Conservation (phyloP, 2,113 vertebrate genomes). For the Herpetotheres cachinnans region DNA sequence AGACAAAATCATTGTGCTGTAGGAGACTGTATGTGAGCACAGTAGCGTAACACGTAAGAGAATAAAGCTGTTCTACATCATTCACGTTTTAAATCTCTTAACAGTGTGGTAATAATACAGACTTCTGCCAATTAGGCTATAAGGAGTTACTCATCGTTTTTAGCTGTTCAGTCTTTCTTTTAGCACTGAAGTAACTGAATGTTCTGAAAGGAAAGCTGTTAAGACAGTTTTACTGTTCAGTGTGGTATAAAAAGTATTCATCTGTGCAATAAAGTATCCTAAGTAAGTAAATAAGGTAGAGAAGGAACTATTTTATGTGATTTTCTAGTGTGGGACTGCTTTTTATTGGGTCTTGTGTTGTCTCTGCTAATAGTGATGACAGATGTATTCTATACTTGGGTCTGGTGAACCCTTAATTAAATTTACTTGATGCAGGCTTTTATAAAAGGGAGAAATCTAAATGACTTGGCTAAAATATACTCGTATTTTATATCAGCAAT, state of each 20-base stretch:
- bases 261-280: neutral
- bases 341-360: neutral
- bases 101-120: neutral
- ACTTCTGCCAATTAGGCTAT: neutral
- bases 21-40: accelerated
- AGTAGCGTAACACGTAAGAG: neutral
- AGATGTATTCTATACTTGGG: accelerated
- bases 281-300: neutral
- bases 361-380: neutral
- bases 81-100: neutral
- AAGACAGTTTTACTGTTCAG: neutral
- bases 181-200: too few species aligned
- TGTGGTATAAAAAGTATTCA: neutral
- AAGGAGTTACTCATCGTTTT: neutral
- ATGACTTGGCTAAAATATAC: neutral
- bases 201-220: neutral
- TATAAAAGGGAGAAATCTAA: neutral
- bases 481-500: neutral
- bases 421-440: neutral
- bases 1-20: accelerated
- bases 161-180: neutral
- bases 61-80: neutral
- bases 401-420: neutral
- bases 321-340: neutral
- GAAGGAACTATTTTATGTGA: neutral